A percentile compares a stretch with the other conserved stretches of the same genome.
Evolutionary conservation across 2,797 vertebrate species (phyloP).

Genomic region (Acrocephalus scirpaceus): DNA sequence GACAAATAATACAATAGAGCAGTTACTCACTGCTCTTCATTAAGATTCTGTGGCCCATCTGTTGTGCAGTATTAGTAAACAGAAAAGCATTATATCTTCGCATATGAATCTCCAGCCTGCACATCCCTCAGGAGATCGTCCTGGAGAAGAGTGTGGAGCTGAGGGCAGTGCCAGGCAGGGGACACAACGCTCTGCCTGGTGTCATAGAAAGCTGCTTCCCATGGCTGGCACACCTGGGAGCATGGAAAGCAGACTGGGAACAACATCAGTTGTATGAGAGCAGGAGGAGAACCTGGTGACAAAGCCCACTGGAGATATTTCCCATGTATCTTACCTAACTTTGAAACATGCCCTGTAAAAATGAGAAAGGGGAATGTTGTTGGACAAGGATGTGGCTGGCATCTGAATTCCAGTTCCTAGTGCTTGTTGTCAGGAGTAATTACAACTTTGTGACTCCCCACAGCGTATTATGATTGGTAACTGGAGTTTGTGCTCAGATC

Average conservation of each 20-base stretch:
- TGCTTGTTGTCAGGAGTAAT: background rate
- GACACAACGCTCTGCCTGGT: background rate
- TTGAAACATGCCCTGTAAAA: background rate
- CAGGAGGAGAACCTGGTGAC: background rate
- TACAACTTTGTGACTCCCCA: background rate
- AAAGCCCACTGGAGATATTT: background rate
- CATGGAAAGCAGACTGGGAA: background rate
- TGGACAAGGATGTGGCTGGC: background rate
- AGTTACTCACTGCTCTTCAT: slow-evolving; percentile 31
- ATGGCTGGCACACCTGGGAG: background rate
- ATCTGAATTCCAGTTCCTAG: background rate
- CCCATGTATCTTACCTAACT: background rate
- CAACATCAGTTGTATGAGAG: background rate
- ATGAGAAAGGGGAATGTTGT: rapidly evolving
- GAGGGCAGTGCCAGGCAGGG: background rate
- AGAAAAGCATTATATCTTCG: background rate
- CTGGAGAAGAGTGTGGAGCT: background rate
- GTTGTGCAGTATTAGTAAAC: slow-evolving; percentile 13
- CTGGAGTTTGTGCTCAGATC: background rate
- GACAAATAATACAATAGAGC: slow-evolving; percentile 7
- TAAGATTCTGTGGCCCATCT: slow-evolving; percentile 26
- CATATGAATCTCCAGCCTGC: background rate
- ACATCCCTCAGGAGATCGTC: background rate
- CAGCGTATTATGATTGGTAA: rapidly evolving
- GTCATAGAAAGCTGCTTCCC: background rate